phyloP scores from a whole-genome alignment of 2,888 invertebrate species.

The Poecilus cupreus region DNA sequence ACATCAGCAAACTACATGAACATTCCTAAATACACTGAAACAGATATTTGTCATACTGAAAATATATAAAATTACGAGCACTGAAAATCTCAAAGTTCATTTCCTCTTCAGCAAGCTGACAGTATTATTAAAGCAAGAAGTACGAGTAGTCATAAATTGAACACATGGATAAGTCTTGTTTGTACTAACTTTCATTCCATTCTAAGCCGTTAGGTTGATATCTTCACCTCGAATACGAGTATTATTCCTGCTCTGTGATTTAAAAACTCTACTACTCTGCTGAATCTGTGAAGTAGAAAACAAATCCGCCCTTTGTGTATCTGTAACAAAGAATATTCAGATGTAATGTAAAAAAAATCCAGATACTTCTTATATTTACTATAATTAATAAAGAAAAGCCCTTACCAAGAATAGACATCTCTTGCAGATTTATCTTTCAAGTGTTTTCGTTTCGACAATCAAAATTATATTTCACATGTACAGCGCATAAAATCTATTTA shows the following conservation, averaged over 20 bases:
- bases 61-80: constrained; percentile 32
- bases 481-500: not conserved
- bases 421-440: not conserved
- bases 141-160: constrained; percentile 28
- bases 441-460: not conserved
- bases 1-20: constrained; percentile 38
- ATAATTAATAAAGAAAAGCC: constrained; percentile 1
- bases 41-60: constrained; percentile 14
- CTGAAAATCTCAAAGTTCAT: constrained; percentile 19
- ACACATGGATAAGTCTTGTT: constrained; percentile 36
- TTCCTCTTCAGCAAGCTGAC: constrained; percentile 32
- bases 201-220: constrained; percentile 17
- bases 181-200: constrained; percentile 41
- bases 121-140: constrained; percentile 36
- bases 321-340: constrained; percentile 32
- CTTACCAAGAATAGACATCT: constrained; percentile 15
- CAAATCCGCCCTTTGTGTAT: constrained; percentile 18
- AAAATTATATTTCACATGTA: constrained; percentile 1
- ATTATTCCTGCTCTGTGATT: not conserved
- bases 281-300: constrained; percentile 25
- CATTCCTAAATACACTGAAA: constrained; percentile 32
- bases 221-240: constrained; percentile 19
- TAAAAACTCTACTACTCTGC: constrained; percentile 4
- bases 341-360: not conserved
- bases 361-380: not conserved